These are phyloP conservation scores for Molossus alvarezi DNA, from an alignment of 2,797 vertebrate genomes.

Conservation along the genomic window DNA sequence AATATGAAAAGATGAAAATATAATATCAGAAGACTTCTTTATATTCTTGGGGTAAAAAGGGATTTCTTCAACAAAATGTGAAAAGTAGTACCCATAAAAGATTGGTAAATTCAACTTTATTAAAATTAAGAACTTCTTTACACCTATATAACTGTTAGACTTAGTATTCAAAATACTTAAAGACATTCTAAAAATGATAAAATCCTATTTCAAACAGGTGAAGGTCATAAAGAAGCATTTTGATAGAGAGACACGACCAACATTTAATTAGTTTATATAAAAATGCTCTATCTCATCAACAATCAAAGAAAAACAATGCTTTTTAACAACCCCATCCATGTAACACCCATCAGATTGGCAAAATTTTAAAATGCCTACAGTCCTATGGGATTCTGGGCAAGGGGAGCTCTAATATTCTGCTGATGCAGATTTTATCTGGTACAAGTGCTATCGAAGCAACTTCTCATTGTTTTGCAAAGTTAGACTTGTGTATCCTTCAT, in stretches of 20 bases:
- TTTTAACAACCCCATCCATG: neutral
- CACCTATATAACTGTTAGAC: neutral
- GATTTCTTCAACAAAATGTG: conserved; percentile 34
- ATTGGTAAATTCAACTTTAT: conserved; percentile 48
- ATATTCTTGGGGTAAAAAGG: neutral
- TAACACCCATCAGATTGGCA: neutral
- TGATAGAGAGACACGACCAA: neutral
- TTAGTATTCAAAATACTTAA: conserved; percentile 36
- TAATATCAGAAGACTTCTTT: neutral
- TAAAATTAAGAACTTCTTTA: neutral
- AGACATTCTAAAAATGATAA: conserved; percentile 12
- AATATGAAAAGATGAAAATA: conserved; percentile 34
- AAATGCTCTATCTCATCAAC: neutral
- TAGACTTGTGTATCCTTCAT: neutral
- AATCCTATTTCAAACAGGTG: neutral
- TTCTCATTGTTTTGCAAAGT: neutral
- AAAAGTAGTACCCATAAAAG: neutral
- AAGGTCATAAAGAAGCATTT: neutral
- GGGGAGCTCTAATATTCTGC: neutral
- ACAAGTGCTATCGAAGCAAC: neutral
- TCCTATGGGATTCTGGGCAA: neutral
- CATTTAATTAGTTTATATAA: conserved; percentile 42
- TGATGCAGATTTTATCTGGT: neutral
- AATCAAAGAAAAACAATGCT: neutral
- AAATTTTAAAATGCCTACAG: neutral